Evolutionary conservation across 1,140 invertebrate genomes (phyloP).

Genomic region (Panagrolaimus sp.): DNA sequence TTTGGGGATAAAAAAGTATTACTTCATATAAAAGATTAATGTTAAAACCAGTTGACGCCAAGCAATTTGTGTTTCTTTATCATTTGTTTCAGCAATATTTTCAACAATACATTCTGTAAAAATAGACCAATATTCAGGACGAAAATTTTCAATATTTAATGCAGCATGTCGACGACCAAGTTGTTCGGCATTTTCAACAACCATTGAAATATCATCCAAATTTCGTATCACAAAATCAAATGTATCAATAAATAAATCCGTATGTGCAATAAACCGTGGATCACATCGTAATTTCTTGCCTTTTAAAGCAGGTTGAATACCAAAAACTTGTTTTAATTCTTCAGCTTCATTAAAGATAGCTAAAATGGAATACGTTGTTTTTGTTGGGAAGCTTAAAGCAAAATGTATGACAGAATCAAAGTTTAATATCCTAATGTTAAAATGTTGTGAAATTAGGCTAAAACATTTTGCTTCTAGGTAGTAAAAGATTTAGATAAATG

Average conservation of each 20-base stretch:
- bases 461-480: no score
- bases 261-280: conserved; percentile 36
- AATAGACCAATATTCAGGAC: conserved; percentile 42
- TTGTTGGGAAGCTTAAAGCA: no score
- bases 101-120: conserved; percentile 45
- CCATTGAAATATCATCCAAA: conserved; percentile 42
- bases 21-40: conserved; percentile 45
- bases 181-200: conserved; percentile 46
- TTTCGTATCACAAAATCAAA: conserved; percentile 46
- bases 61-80: conserved; percentile 43
- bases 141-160: conserved; percentile 32
- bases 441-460: no score
- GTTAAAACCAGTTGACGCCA: conserved; percentile 40
- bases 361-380: no score
- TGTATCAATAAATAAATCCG: conserved; percentile 40
- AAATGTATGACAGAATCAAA: no score
- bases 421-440: no score
- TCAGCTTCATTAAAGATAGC: conserved; percentile 43
- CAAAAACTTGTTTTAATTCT: conserved; percentile 40
- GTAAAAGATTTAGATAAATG: no score
- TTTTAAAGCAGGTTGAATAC: conserved; percentile 19
- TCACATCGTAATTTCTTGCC: conserved; percentile 35
- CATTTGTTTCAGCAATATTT: conserved; percentile 21
- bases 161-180: conserved; percentile 35
- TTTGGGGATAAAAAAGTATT: background rate